A percentile compares a stretch with the other conserved stretches of the same genome.
Evolutionary conservation across 2,113 vertebrate species (phyloP).

Genomic region (Oryzias javanicus): DNA sequence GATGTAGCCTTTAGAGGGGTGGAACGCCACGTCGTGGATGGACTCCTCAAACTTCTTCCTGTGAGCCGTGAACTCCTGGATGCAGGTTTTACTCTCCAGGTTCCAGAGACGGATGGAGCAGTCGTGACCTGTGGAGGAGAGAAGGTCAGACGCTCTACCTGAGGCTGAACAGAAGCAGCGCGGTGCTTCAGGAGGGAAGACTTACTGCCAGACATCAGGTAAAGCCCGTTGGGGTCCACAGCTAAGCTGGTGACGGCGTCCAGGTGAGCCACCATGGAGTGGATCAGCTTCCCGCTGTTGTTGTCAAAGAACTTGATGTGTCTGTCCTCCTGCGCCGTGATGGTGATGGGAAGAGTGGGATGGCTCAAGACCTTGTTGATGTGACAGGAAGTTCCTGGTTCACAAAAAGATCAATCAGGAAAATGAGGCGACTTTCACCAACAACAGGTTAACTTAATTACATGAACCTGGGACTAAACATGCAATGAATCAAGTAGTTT

Average conservation of each 20-base stretch:
- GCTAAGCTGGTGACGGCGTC: slow-evolving; percentile 98
- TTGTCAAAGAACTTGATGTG: slow-evolving; percentile 99
- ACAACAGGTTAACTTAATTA: too few relatives aligned
- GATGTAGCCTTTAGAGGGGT: slow-evolving; percentile 97
- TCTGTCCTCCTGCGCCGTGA: slow-evolving; percentile 95
- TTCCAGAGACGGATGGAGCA: slow-evolving; percentile 99
- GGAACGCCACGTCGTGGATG: slow-evolving; percentile 97
- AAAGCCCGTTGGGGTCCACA: slow-evolving; percentile 97
- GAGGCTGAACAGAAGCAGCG: background rate
- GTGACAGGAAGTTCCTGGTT: slow-evolving; percentile 82
- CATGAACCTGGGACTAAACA: too few relatives aligned
- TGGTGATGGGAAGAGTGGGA: slow-evolving; percentile 97
- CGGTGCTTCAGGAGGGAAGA: background rate
- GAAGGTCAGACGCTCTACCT: background rate
- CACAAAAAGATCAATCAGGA: background rate
- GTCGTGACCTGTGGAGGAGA: slow-evolving; percentile 86
- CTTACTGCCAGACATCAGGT: slow-evolving; percentile 98
- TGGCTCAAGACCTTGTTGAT: slow-evolving; percentile 98
- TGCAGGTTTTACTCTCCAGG: slow-evolving; percentile 98
- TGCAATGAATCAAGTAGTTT: too few relatives aligned
- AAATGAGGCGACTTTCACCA: too few relatives aligned
- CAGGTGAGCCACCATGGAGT: slow-evolving; percentile 98
- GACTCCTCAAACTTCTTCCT: slow-evolving; percentile 98
- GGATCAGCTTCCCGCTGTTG: slow-evolving; percentile 95
- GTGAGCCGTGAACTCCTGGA: slow-evolving; percentile 98